Base-by-base conservation (phyloP, 1,140 invertebrate genomes). In the Nephila pilipes region DNA sequence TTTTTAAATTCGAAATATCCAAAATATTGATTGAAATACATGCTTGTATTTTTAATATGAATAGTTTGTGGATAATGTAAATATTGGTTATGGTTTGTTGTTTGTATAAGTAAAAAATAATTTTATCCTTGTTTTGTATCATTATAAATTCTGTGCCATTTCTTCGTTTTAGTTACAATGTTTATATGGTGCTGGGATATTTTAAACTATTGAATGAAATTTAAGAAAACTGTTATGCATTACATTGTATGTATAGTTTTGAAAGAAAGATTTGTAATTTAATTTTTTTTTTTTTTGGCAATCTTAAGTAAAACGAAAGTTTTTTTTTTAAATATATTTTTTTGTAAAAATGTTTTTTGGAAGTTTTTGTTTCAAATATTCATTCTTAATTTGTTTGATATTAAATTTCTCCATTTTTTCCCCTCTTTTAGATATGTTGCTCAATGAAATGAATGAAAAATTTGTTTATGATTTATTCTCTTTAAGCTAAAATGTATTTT, bases 181-280 rank as follows among this genome's bases (percentile, higher is more conserved):
- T 85, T 85, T 85, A 85, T 29, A 60, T 85, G 83, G 83, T 85
- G 83, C 29, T 60, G 83, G 83, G 83, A 60, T 57, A 85, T 57
- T 58, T 58, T 83, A 83, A 54, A 54, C 54, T 83, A 46, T 20
- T 18, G 29, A 83, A 54, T 16, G n/a, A 83, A 55, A 83, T 54
- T 46, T 54, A 55, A 20, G 38, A 80, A 54, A 83, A 54, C 46
- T 83, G 80, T 83, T 83, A 54, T 83, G 80, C 80, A 83, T 83
- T 22, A 83, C 54, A 55, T 16, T 83, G 38, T 83, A 55, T 83
- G 38, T 83, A 83, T 83, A 83, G 54, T 83, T 83, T 83, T 83
- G 80, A 54, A 83, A 54, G 25, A 54, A 54, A 54, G n/a, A 14
- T 46, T 46, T 46, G 46, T 46, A 46, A 10, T 46, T 46, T 46